Evolutionary conservation across 2,797 vertebrate species (phyloP), one percentile per base, ranked within the genome.

Genomic region (Molothrus aeneus): DNA sequence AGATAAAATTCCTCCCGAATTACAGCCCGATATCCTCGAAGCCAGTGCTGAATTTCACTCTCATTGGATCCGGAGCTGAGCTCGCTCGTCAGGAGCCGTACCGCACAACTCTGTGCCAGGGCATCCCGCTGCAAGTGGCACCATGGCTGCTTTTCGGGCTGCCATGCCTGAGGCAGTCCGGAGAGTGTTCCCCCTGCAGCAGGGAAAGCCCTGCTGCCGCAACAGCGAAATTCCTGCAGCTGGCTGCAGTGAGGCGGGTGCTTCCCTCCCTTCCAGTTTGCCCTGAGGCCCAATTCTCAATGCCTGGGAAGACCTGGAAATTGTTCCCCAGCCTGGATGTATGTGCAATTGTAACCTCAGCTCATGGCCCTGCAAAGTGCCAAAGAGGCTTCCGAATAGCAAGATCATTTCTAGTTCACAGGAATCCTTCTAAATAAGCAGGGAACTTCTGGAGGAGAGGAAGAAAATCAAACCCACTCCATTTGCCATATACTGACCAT

Each of bases 1-100:
- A 77, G 93, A 97, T 92, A 90, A 96, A 95, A 97, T 96, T 93
- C 92, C 86, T 93, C 81, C 73, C 1, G 4, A 90, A 68, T 91
- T 86, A 93, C 86, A 88, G 80, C 45, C 40, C 3, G 21, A 92
- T 81, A 92, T 82, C 53, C 59, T 81, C n/a, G 60, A 79, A 91
- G 63, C 61, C 88, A 88, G 87, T 34, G 80, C 86, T 90, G 88
- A 92, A 86, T 95, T 91, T 63, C 88, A n/a, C 50, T 91, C 3
- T 8, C 75, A 92, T 48, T 38, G 82, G 68, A 80, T 42, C 22
- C 5, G 13, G 69, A 66, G 70, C 48, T 40, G 45, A 75, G 85
- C 56, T 70, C 3, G 0, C 64, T 65, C 36, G 4, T 19, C 40
- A 17, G 69, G 31, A 92, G 56, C 63, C 6, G 1, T 48, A 45